Conservation (phyloP, 2,113 vertebrate genomes). For the Myotis brandtii region DNA sequence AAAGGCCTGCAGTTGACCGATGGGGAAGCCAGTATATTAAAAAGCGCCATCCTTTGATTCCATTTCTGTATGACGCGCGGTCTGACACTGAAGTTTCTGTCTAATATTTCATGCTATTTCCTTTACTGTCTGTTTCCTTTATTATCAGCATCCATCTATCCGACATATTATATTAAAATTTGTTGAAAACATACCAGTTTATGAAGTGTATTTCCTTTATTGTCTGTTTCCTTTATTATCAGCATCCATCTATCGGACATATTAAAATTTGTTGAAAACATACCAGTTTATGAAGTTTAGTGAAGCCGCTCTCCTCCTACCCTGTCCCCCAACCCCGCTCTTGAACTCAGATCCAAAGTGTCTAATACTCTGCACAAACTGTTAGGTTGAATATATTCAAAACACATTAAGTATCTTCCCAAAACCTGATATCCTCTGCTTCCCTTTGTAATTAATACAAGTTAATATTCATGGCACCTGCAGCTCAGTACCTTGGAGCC, state of each 20-base stretch:
- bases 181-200: slow-evolving; percentile 1
- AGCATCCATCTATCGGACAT: not conserved
- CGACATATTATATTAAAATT: not conserved
- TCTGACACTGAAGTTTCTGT: not conserved
- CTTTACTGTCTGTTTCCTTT: not conserved
- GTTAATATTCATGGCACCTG: slow-evolving; percentile 3
- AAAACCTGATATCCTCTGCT: not conserved
- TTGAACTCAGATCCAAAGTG: not conserved
- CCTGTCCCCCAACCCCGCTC: fast-evolving
- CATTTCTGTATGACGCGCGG: not conserved
- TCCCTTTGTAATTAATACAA: slow-evolving; percentile 13
- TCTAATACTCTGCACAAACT: not conserved
- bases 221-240: not conserved
- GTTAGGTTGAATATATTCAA: not conserved
- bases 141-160: not conserved
- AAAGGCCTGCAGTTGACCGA: not conserved
- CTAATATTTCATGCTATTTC: not conserved
- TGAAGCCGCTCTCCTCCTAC: not conserved
- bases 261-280: not conserved
- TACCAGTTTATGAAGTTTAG: not conserved
- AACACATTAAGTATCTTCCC: not conserved
- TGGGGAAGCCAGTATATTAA: not conserved
- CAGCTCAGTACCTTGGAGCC: not conserved
- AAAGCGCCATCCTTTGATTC: not conserved
- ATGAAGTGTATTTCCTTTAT: not conserved